phyloP scores from a whole-genome alignment of 2,797 vertebrate species.

The Myripristis jacobus region DNA sequence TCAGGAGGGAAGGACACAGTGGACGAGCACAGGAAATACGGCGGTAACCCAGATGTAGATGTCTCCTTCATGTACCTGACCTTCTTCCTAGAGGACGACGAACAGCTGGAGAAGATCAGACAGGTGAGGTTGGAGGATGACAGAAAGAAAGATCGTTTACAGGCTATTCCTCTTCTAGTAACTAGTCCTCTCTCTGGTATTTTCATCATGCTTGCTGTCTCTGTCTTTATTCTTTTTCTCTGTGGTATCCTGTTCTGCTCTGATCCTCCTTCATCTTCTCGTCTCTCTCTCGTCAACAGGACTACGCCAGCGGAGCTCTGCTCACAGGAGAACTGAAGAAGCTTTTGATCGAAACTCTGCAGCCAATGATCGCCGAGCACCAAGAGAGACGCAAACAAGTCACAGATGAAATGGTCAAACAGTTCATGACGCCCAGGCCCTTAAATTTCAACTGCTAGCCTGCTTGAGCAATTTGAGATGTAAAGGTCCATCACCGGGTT shows the following conservation, averaged over 20 bases:
- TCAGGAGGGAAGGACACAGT: constrained; percentile 96
- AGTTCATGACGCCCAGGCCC: constrained; percentile 93
- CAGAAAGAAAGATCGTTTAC: background rate
- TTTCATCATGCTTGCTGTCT: background rate
- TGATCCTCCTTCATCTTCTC: background rate
- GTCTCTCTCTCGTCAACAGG: constrained; percentile 76
- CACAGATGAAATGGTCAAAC: constrained; percentile 88
- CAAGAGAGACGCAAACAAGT: constrained; percentile 92
- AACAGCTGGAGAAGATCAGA: constrained; percentile 92
- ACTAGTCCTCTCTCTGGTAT: background rate
- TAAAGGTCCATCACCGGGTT: background rate
- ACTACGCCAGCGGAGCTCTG: constrained; percentile 92
- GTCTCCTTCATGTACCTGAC: constrained; percentile 98
- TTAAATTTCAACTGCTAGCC: constrained; percentile 88
- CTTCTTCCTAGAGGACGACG: constrained; percentile 98
- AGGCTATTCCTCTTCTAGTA: background rate
- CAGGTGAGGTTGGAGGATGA: constrained; percentile 82
- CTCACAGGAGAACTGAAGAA: constrained; percentile 98
- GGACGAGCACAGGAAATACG: constrained; percentile 92
- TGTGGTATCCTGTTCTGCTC: background rate
- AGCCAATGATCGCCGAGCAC: constrained; percentile 92
- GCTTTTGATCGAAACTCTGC: constrained; percentile 90
- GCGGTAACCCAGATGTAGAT: constrained; percentile 94
- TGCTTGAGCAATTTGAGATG: background rate
- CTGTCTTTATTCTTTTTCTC: background rate